A percentile compares a stretch with the other conserved stretches of the same genome.
phyloP scores from a whole-genome alignment of 1,140 invertebrate genomes.

The Mizuhopecten yessoensis region DNA sequence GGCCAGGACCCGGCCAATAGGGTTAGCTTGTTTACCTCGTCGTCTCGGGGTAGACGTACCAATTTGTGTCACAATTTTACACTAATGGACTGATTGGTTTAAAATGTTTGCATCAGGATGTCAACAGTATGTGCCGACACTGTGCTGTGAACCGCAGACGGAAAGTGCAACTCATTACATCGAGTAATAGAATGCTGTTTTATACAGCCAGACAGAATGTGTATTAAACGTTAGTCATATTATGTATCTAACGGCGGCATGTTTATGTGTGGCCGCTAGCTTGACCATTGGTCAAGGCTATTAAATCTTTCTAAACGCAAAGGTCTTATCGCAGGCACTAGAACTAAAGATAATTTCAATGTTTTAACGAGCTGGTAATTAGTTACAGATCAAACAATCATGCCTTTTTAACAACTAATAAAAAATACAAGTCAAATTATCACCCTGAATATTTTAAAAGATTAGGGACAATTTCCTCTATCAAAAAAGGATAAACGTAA shows the following conservation, averaged over 20 bases:
- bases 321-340: no score
- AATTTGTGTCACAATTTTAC: constrained; percentile 28
- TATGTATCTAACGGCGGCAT: background rate
- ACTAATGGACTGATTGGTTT: constrained; percentile 17
- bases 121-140: background rate
- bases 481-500: no score
- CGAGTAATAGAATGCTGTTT: background rate
- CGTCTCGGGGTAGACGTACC: background rate
- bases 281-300: background rate
- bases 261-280: background rate
- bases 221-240: background rate
- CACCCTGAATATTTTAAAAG: no score
- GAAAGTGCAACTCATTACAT: background rate
- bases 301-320: background rate
- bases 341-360: no score
- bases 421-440: no score
- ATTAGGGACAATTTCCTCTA: no score
- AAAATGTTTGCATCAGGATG: background rate
- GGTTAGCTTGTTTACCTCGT: background rate
- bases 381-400: no score
- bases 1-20: background rate
- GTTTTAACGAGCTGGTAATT: no score
- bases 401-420: no score
- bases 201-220: background rate
- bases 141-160: background rate